Evolutionary conservation across 2,113 vertebrate genomes (phyloP).

Genomic region (Nycticebus coucang): DNA sequence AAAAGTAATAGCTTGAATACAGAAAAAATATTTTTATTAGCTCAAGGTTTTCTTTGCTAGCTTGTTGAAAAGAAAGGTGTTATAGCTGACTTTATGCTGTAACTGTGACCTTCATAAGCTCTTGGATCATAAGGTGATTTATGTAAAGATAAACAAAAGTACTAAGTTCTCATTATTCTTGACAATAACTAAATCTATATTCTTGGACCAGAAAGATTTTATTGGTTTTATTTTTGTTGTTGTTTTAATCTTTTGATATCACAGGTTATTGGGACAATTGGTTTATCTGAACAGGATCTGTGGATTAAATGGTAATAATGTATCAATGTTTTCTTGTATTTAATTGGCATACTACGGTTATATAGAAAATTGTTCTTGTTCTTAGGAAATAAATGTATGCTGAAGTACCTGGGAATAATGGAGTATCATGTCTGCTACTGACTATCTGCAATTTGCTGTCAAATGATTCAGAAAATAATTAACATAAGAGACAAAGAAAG

Average conservation of each 20-base stretch:
- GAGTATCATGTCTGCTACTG: background rate
- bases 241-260: background rate
- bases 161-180: slow-evolving; percentile 16
- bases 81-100: background rate
- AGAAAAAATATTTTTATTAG: background rate
- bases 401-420: background rate
- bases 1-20: slow-evolving; percentile 20
- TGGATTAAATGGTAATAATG: slow-evolving; percentile 1
- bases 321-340: slow-evolving; percentile 15
- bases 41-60: background rate
- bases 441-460: background rate
- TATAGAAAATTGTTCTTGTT: background rate
- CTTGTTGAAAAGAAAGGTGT: background rate
- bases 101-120: background rate
- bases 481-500: slow-evolving; percentile 4
- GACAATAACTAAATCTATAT: slow-evolving; percentile 4
- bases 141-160: background rate
- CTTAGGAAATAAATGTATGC: background rate
- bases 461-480: slow-evolving; percentile 42
- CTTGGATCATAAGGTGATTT: background rate
- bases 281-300: background rate
- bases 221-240: background rate
- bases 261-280: background rate
- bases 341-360: background rate
- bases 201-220: background rate